These are phyloP conservation scores for Drosophila antonietae DNA, from an alignment of 2,888 invertebrate genomes.

Conservation along the genomic window DNA sequence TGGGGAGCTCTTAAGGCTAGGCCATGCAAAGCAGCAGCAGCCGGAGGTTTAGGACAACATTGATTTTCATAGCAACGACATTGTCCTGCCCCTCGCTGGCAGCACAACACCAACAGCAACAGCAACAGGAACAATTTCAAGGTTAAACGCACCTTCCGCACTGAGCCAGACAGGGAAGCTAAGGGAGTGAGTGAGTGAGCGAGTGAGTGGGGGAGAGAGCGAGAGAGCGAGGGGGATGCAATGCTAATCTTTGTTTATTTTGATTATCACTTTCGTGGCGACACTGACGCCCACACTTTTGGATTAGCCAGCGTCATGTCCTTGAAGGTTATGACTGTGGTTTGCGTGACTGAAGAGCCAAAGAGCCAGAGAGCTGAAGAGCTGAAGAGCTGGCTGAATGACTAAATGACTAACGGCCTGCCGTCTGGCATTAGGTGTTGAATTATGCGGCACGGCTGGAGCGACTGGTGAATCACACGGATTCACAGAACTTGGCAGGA, in stretches of 20 bases:
- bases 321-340: constrained; percentile 62
- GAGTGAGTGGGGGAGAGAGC: background rate
- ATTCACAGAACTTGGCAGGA: constrained; percentile 29
- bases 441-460: constrained; percentile 18
- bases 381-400: constrained; percentile 19
- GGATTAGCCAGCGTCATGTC: constrained; percentile 61
- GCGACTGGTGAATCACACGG: constrained; percentile 9
- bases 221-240: constrained; percentile 20
- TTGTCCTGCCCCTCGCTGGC: constrained; percentile 17
- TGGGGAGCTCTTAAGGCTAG: constrained; percentile 8
- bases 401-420: constrained; percentile 33
- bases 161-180: background rate
- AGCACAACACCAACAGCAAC: background rate
- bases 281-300: constrained; percentile 7
- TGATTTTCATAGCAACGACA: constrained; percentile 56
- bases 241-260: constrained; percentile 74
- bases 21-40: constrained; percentile 10
- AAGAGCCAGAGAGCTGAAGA: background rate
- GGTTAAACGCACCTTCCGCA: constrained; percentile 56
- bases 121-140: constrained; percentile 42
- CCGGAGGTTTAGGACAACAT: constrained; percentile 34
- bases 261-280: constrained; percentile 74
- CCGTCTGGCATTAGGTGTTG: constrained; percentile 43
- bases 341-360: constrained; percentile 35
- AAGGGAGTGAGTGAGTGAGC: constrained; percentile 4